These are phyloP conservation scores for Globodera rostochiensis DNA, from an alignment of 1,140 invertebrate genomes.

Conservation along the genomic window DNA sequence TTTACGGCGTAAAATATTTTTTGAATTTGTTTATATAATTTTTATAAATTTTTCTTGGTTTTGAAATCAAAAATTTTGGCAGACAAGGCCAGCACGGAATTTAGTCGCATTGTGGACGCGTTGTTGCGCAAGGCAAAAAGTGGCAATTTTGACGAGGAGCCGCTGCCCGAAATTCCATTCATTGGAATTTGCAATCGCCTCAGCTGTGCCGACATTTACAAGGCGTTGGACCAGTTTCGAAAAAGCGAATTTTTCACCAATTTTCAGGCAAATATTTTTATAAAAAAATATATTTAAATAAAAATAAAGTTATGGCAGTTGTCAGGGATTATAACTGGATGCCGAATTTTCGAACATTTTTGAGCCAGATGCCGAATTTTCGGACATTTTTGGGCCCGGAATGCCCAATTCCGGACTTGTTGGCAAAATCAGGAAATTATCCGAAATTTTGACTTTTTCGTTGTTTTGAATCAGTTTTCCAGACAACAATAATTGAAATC, in stretches of 20 bases:
- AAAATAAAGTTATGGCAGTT: too few species aligned
- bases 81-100: slow-evolving; percentile 43
- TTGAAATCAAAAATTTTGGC: not conserved
- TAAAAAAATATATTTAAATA: too few species aligned
- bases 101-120: slow-evolving; percentile 56
- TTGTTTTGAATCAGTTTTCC: not conserved
- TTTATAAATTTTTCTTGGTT: slow-evolving; percentile 3
- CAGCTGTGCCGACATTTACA: slow-evolving; percentile 64
- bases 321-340: too few species aligned
- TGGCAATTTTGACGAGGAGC: slow-evolving; percentile 62
- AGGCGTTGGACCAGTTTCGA: slow-evolving; percentile 62
- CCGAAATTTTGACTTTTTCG: too few species aligned
- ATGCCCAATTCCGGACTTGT: too few species aligned
- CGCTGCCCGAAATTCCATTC: slow-evolving; percentile 62
- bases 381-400: too few species aligned
- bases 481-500: not conserved
- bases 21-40: slow-evolving; percentile 4
- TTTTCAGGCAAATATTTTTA: slow-evolving; percentile 52
- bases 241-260: slow-evolving; percentile 63
- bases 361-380: too few species aligned
- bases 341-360: too few species aligned
- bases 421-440: too few species aligned
- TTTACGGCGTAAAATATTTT: too few species aligned
- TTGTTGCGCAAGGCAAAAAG: slow-evolving; percentile 55
- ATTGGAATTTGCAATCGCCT: slow-evolving; percentile 63